Percentiles rank a stretch among this genome's conserved stretches.
phyloP scores from a whole-genome alignment of 2,888 invertebrate species.

The Macrophya annulata region DNA sequence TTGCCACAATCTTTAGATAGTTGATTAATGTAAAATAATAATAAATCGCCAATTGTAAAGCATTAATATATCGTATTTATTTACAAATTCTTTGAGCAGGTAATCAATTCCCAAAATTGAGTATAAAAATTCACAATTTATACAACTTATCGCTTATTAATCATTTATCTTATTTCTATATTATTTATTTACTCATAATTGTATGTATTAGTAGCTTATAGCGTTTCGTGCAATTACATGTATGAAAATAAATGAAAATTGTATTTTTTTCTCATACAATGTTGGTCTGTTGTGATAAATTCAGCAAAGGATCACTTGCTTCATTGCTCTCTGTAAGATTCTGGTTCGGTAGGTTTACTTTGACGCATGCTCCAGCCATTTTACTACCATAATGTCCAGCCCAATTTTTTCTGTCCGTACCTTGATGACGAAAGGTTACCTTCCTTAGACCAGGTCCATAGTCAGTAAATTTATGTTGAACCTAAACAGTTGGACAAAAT shows the following conservation, averaged over 20 bases:
- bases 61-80: too few relatives aligned
- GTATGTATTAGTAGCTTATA: too few relatives aligned
- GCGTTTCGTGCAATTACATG: background rate
- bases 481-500: constrained; percentile 73
- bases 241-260: background rate
- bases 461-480: constrained; percentile 80
- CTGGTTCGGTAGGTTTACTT: constrained; percentile 60
- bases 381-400: constrained; percentile 86
- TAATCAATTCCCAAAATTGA: too few relatives aligned
- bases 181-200: too few relatives aligned
- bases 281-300: background rate
- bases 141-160: too few relatives aligned
- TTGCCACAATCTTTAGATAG: too few relatives aligned
- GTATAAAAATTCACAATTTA: too few relatives aligned
- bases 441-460: constrained; percentile 81
- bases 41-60: too few relatives aligned
- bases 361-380: constrained; percentile 83
- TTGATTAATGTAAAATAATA: too few relatives aligned
- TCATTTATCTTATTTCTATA: too few relatives aligned
- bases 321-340: background rate
- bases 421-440: constrained; percentile 81
- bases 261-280: background rate
- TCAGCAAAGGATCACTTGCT: background rate
- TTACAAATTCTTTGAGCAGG: too few relatives aligned
- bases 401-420: constrained; percentile 84